Evolutionary conservation across 2,888 invertebrate species (phyloP).

Genomic region (Neoascia interrupta): DNA sequence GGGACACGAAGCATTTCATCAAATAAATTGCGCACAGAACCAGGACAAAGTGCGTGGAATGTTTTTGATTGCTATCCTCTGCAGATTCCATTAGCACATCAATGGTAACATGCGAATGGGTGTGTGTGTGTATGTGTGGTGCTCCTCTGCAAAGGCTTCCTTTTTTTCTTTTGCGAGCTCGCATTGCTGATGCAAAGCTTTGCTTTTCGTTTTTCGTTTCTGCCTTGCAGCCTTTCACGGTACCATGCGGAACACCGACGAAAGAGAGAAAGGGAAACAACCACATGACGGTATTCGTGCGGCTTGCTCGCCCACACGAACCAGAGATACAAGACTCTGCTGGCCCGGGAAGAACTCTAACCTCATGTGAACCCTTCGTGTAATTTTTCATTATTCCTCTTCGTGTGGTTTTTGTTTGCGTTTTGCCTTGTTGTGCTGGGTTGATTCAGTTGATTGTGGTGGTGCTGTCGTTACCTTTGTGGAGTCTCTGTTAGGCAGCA

Average conservation of each 20-base stretch:
- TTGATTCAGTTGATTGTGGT: neutral
- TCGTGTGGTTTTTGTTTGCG: constrained; percentile 49
- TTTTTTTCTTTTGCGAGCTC: no score
- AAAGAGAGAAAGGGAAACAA: constrained; percentile 47
- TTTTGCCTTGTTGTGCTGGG: constrained; percentile 21
- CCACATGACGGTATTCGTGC: constrained; percentile 27
- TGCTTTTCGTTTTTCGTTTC: constrained; percentile 27
- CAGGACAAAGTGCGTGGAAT: constrained; percentile 43
- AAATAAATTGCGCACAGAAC: constrained; percentile 57
- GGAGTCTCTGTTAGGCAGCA: constrained; percentile 37
- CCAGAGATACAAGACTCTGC: constrained; percentile 32
- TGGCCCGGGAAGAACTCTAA: constrained; percentile 63
- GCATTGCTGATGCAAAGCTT: constrained; percentile 1
- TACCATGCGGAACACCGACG: neutral
- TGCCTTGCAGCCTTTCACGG: constrained; percentile 23
- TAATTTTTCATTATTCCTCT: constrained; percentile 65
- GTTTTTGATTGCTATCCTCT: constrained; percentile 48
- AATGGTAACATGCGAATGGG: no score
- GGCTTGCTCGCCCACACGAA: constrained; percentile 41
- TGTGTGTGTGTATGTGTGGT: constrained; percentile 7
- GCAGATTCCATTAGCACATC: constrained; percentile 21
- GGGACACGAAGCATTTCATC: constrained; percentile 31
- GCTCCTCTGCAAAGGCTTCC: no score
- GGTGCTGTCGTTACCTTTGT: constrained; percentile 38
- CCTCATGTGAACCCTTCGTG: constrained; percentile 67